phyloP scores from a whole-genome alignment of 1,140 invertebrate genomes.

The Zaprionus gabonicus region DNA sequence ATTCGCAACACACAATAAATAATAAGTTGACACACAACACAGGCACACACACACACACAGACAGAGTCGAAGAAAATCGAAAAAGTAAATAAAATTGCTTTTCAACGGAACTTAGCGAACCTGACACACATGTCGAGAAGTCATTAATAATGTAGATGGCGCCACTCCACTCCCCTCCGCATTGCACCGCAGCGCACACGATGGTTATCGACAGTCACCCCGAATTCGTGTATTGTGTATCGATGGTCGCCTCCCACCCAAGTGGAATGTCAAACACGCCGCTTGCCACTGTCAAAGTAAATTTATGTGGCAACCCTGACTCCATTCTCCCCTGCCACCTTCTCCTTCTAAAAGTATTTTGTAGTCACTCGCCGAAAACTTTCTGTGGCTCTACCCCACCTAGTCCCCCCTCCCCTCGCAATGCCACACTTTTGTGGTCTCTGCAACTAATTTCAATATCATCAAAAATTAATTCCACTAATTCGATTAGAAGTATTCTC shows the following conservation, averaged over 20 bases:
- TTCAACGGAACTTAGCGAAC: constrained; percentile 79
- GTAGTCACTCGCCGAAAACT: constrained; percentile 53
- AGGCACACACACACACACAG: constrained; percentile 7
- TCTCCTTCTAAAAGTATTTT: constrained; percentile 66
- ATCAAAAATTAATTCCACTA: constrained; percentile 84
- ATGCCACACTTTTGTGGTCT: constrained; percentile 42
- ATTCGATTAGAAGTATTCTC: constrained; percentile 76
- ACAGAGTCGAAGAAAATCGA: constrained; percentile 61
- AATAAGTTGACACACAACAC: constrained; percentile 76
- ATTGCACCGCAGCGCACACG: constrained; percentile 35
- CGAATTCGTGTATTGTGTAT: not conserved
- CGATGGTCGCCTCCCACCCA: constrained; percentile 1
- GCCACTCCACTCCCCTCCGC: constrained; percentile 52
- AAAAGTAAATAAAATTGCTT: constrained; percentile 83
- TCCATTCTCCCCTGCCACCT: not conserved
- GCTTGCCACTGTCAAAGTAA: constrained; percentile 79
- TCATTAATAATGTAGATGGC: constrained; percentile 79
- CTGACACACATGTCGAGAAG: constrained; percentile 80
- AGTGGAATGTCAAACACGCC: constrained; percentile 68
- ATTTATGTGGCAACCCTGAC: constrained; percentile 63
- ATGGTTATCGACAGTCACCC: constrained; percentile 62
- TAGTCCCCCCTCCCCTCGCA: too few species aligned
- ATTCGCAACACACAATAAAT: constrained; percentile 78
- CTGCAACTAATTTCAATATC: constrained; percentile 84
- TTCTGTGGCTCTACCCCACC: constrained; percentile 1